Evolutionary conservation across 1,140 invertebrate species (phyloP).

Genomic region (Macrobrachium nipponense): DNA sequence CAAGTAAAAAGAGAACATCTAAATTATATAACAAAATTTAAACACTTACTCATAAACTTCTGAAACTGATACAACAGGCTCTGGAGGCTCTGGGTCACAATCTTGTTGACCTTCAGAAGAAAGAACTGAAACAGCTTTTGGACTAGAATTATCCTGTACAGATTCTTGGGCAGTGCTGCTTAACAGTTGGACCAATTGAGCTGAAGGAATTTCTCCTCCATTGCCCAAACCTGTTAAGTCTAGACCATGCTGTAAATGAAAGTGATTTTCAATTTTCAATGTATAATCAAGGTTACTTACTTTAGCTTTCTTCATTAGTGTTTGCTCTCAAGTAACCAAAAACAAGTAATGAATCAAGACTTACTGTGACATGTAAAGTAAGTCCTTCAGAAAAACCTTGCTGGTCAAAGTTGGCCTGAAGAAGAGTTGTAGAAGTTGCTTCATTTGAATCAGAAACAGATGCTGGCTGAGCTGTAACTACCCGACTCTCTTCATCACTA

Average conservation of each 20-base stretch:
- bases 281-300: no score
- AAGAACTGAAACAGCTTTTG: constrained; percentile 1
- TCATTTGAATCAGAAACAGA: constrained; percentile 1
- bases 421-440: constrained; percentile 31
- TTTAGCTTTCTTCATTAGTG: background rate
- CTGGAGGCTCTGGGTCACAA: constrained; percentile 12
- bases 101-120: background rate
- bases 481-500: constrained; percentile 27
- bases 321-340: background rate
- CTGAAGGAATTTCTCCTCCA: constrained; percentile 46
- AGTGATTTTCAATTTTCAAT: background rate
- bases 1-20: background rate
- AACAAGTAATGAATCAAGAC: background rate
- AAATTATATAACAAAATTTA: background rate
- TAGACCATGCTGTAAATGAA: constrained; percentile 30
- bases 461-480: constrained; percentile 25
- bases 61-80: constrained; percentile 26
- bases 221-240: constrained; percentile 40
- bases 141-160: constrained; percentile 22
- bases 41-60: constrained; percentile 44
- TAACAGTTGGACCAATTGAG: constrained; percentile 45
- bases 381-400: constrained; percentile 45
- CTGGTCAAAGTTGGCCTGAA: constrained; percentile 47
- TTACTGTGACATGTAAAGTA: constrained; percentile 44
- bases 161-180: constrained; percentile 31